Base-by-base conservation (phyloP, 2,113 vertebrate genomes). In the Taxidea taxus region DNA sequence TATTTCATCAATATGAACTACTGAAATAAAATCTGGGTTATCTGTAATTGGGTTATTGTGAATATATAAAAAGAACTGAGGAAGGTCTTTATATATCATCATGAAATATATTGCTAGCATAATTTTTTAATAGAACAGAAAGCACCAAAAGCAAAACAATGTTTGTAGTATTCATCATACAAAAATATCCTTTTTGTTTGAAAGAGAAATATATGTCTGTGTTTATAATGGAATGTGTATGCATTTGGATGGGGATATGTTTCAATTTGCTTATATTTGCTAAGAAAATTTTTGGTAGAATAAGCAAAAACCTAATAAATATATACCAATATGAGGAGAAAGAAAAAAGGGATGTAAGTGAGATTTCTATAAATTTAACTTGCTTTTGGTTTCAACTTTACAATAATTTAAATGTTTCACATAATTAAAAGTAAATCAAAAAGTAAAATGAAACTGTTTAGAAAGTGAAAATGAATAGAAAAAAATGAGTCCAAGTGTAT, bases 371-470 rank as follows among this genome's bases (percentile, higher is more conserved):
- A 27, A 83, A 78, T 82, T 92, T 85, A 68, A 44, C 8, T 83
- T 62, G 34, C 1, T 58, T 86, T 29, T 39, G 4, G 4, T 74
- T 91, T 90, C 81, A 13, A 87, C 4, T 68, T 87, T 37, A 29
- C 29, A 75, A 62, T 2, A 75, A 49, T 56, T 37, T 74, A 90
- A 44, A 49, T 18, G 9, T 44, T 94, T 90, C 89, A 75, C 10
- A 74, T 51, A 90, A 89, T 68, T 58, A 85, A 64, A 95, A 90
- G 81, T 56, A 54, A 85, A 74, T 44, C 9, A 92, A 47, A 80
- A 90, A 68, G 4, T 4, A 94, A 94, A 95, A 51, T 39, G 49
- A 91, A 49, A 18, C 4, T 75, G 21, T 0, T 3, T 70, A 42
- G 49, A 91, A 83, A 54, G 25, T 93, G 31, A 77, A 96, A 91